These are phyloP conservation scores for Volucella zonaria DNA, from an alignment of 2,888 invertebrate species.

Conservation along the genomic window DNA sequence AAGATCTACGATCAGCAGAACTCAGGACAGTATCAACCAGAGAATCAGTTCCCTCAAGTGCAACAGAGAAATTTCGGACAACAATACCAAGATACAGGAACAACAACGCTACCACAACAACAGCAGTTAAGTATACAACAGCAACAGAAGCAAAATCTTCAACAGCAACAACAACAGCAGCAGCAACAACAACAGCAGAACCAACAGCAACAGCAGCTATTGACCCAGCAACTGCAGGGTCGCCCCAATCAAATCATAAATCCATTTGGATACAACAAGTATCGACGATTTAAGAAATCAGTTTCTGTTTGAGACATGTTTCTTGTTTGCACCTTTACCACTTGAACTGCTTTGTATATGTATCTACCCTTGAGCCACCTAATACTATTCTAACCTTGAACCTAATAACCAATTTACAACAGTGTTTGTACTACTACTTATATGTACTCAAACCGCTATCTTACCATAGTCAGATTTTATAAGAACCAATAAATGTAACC, in stretches of 20 bases:
- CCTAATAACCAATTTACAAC: slow-evolving; percentile 16
- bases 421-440: not conserved
- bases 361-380: not conserved
- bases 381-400: slow-evolving; percentile 29
- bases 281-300: slow-evolving; percentile 81
- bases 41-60: slow-evolving; percentile 77
- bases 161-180: slow-evolving; percentile 77
- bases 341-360: slow-evolving; percentile 24
- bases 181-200: slow-evolving; percentile 78
- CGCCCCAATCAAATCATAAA: slow-evolving; percentile 81
- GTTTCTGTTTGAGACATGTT: slow-evolving; percentile 39
- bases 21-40: slow-evolving; percentile 80
- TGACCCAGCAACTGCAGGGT: slow-evolving; percentile 80
- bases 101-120: slow-evolving; percentile 69
- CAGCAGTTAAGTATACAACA: slow-evolving; percentile 74
- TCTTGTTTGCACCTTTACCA: not conserved
- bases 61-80: slow-evolving; percentile 69
- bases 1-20: slow-evolving; percentile 76
- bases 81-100: slow-evolving; percentile 64
- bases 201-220: slow-evolving; percentile 77
- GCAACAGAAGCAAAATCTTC: slow-evolving; percentile 72
- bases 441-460: slow-evolving; percentile 35
- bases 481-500: slow-evolving; percentile 35
- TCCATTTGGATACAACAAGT: slow-evolving; percentile 81
- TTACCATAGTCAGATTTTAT: slow-evolving; percentile 43